A percentile compares a stretch with the other conserved stretches of the same genome.
phyloP scores from a whole-genome alignment of 2,888 invertebrate genomes.

The Hecatera dysodea region DNA sequence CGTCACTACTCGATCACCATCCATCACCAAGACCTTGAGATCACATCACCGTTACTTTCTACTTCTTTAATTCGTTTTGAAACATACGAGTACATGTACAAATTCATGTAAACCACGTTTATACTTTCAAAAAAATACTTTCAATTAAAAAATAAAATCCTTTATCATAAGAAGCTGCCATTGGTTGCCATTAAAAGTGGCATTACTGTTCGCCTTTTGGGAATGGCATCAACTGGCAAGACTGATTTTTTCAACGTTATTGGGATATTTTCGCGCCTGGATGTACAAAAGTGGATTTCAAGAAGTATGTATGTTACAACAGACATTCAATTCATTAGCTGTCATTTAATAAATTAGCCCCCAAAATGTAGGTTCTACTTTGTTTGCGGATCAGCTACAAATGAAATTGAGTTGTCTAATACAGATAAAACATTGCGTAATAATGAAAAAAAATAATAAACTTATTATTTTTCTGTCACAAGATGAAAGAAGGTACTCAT shows the following conservation, averaged over 20 bases:
- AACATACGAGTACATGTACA: slow-evolving; percentile 17
- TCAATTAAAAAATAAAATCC: neutral
- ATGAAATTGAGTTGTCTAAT: too few relatives aligned
- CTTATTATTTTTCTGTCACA: too few relatives aligned
- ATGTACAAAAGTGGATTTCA: neutral
- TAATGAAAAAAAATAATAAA: too few relatives aligned
- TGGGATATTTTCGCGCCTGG: neutral
- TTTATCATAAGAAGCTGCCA: neutral
- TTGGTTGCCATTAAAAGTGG: slow-evolving; percentile 20
- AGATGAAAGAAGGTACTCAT: too few relatives aligned
- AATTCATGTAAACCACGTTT: slow-evolving; percentile 4
- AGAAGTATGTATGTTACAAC: neutral
- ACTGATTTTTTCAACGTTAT: neutral
- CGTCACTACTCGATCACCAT: slow-evolving; percentile 53
- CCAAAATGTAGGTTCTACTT: too few relatives aligned
- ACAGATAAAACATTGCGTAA: too few relatives aligned
- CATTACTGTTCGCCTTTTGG: slow-evolving; percentile 2
- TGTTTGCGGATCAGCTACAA: too few relatives aligned
- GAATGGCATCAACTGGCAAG: slow-evolving; percentile 16
- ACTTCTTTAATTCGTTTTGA: slow-evolving; percentile 29
- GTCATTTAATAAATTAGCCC: too few relatives aligned
- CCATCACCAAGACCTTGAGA: slow-evolving; percentile 53
- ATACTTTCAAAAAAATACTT: neutral
- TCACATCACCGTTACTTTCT: slow-evolving; percentile 23
- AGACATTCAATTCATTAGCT: too few relatives aligned